These are phyloP conservation scores for Chelonus formosanus DNA, from an alignment of 2,888 invertebrate species.

Conservation along the genomic window DNA sequence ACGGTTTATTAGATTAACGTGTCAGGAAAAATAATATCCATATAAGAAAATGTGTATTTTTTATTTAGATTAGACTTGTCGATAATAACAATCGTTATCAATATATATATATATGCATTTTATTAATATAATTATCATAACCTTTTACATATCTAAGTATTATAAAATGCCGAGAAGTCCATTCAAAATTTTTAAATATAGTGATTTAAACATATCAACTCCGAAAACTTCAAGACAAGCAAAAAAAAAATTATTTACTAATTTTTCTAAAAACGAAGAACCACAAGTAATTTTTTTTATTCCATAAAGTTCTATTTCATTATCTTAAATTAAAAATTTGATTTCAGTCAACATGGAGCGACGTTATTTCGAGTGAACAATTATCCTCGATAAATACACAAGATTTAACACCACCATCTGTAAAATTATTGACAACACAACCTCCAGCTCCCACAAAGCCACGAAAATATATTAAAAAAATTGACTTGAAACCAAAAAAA, in stretches of 20 bases:
- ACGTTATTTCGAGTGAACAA: not conserved
- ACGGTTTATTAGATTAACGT: not conserved
- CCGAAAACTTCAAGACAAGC: slow-evolving; percentile 20
- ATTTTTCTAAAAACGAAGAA: slow-evolving; percentile 4
- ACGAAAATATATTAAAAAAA: slow-evolving; percentile 40
- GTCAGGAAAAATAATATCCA: too few species aligned
- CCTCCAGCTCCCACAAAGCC: slow-evolving; percentile 48
- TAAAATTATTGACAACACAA: slow-evolving; percentile 20
- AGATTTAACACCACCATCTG: slow-evolving; percentile 24
- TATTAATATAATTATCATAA: too few species aligned
- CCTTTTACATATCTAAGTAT: too few species aligned
- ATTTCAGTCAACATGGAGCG: not conserved
- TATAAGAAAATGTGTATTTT: too few species aligned
- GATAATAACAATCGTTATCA: too few species aligned
- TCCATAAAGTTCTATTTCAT: not conserved
- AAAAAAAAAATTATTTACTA: slow-evolving; percentile 16
- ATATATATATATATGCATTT: not conserved
- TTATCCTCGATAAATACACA: not conserved
- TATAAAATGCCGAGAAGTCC: slow-evolving; percentile 11
- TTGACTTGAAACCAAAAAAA: slow-evolving; percentile 47
- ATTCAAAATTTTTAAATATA: slow-evolving; percentile 23
- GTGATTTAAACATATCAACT: slow-evolving; percentile 24
- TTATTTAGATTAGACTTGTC: too few species aligned
- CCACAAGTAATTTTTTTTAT: slow-evolving; percentile 1
- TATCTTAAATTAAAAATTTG: not conserved